These are phyloP conservation scores for Hephaestus fuliginosus DNA, from an alignment of 2,797 vertebrate species.

Conservation along the genomic window DNA sequence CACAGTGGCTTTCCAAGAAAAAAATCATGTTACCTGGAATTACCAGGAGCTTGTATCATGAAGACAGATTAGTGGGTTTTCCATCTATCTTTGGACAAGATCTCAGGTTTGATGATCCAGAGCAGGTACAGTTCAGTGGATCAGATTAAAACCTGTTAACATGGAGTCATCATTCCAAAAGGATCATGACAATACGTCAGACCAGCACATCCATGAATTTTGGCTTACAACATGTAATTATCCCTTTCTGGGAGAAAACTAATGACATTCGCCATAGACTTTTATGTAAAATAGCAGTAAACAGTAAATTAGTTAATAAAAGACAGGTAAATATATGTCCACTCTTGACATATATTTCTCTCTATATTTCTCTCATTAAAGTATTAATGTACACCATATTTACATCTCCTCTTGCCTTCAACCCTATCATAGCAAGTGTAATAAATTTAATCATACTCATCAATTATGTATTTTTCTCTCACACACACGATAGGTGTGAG, in stretches of 20 bases:
- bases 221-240: no score
- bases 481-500: constrained; percentile 34
- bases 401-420: constrained; percentile 44
- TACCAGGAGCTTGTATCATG: constrained; percentile 8
- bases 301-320: no score
- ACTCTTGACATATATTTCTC: no score
- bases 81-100: background rate
- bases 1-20: background rate
- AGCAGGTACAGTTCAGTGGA: no score
- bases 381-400: constrained; percentile 46
- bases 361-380: background rate
- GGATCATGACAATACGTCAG: background rate
- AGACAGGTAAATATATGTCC: no score
- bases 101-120: background rate
- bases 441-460: constrained; percentile 46
- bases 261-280: no score
- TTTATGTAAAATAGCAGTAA: no score
- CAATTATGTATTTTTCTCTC: constrained; percentile 58
- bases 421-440: constrained; percentile 4
- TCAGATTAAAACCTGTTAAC: no score
- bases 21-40: background rate
- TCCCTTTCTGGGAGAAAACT: no score
- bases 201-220: no score
- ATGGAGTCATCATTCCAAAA: no score
- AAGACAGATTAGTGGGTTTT: background rate